A percentile compares a stretch with the other conserved stretches of the same genome.
phyloP scores from a whole-genome alignment of 2,888 invertebrate genomes.

The Gortyna flavago region DNA sequence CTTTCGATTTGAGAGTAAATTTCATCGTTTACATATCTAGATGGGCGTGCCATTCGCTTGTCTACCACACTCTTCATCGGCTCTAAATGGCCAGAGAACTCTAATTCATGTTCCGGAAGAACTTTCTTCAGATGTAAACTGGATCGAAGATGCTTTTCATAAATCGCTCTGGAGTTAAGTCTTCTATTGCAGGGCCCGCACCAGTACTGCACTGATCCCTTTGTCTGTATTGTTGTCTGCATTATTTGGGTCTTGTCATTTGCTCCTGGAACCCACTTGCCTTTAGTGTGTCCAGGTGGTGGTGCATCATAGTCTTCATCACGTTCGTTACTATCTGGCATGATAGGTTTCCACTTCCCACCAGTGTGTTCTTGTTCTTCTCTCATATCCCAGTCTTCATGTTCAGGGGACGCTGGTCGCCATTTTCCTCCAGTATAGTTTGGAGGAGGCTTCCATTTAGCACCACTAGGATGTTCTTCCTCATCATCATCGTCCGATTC shows the following conservation, averaged over 20 bases:
- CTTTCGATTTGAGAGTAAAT: constrained; percentile 76
- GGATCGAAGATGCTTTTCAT: constrained; percentile 94
- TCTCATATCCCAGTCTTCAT: constrained; percentile 89
- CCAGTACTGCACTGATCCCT: constrained; percentile 92
- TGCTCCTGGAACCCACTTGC: constrained; percentile 95
- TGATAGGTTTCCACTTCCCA: constrained; percentile 91
- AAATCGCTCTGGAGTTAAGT: constrained; percentile 93
- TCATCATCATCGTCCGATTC: constrained; percentile 91
- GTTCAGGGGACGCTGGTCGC: constrained; percentile 85
- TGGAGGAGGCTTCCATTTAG: constrained; percentile 93
- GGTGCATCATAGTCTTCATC: constrained; percentile 90
- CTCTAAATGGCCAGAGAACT: constrained; percentile 89
- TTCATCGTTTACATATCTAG: constrained; percentile 78
- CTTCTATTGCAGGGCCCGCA: constrained; percentile 95
- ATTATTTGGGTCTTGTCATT: constrained; percentile 88
- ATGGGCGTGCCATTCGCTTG: constrained; percentile 81
- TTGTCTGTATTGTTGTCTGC: constrained; percentile 88
- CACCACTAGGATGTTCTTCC: constrained; percentile 89
- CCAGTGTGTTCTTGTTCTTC: constrained; percentile 89
- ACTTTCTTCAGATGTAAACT: constrained; percentile 93
- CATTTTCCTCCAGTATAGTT: constrained; percentile 88
- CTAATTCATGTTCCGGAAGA: constrained; percentile 92
- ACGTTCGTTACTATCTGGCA: constrained; percentile 80
- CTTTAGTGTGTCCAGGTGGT: constrained; percentile 93
- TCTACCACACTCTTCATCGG: constrained; percentile 73